phyloP scores from a whole-genome alignment of 2,797 vertebrate genomes.

The Harpagifer antarcticus region DNA sequence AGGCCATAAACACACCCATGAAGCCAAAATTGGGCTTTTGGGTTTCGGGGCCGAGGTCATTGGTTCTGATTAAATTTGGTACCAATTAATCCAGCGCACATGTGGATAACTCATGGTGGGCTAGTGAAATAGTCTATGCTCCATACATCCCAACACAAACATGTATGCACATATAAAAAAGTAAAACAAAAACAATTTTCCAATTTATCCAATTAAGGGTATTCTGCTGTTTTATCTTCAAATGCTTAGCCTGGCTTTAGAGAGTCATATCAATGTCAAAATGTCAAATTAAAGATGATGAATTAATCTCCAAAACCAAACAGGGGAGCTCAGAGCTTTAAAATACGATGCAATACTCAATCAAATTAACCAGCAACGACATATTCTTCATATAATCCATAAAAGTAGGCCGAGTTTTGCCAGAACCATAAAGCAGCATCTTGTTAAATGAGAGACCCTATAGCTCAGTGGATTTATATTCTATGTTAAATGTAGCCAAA shows the following conservation, averaged over 20 bases:
- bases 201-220: constrained; percentile 10
- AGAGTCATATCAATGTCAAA: constrained; percentile 43
- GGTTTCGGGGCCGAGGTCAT: constrained; percentile 35
- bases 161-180: not conserved
- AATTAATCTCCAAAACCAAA: constrained; percentile 47
- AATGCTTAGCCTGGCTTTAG: constrained; percentile 9
- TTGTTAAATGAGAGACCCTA: constrained; percentile 54
- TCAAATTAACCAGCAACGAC: constrained; percentile 32
- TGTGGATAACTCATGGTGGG: constrained; percentile 5
- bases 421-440: constrained; percentile 55
- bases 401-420: constrained; percentile 41
- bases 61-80: constrained; percentile 64
- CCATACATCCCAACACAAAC: constrained; percentile 16
- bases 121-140: constrained; percentile 12
- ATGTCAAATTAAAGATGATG: constrained; percentile 53
- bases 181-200: constrained; percentile 5
- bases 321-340: constrained; percentile 13
- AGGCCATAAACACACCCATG: constrained; percentile 56
- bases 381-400: constrained; percentile 47
- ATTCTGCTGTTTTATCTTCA: constrained; percentile 10
- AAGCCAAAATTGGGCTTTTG: constrained; percentile 27
- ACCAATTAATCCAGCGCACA: constrained; percentile 39
- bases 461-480: constrained; percentile 63
- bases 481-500: constrained; percentile 54
- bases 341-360: constrained; percentile 27